Conservation (phyloP, 1,140 invertebrate genomes). For the Carcinoscorpius rotundicauda region DNA sequence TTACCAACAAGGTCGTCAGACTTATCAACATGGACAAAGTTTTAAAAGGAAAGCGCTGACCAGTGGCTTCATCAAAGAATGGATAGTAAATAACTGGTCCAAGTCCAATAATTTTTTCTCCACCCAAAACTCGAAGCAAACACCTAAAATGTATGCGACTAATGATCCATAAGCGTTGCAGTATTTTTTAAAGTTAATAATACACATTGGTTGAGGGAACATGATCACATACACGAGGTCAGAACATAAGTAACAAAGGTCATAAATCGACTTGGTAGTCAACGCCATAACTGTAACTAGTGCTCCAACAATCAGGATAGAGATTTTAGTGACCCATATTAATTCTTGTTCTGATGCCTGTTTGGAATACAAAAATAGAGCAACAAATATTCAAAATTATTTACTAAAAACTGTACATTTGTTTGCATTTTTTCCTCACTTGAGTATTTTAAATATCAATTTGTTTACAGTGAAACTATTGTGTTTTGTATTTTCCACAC, state of each 20-base stretch:
- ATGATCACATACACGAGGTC: slow-evolving; percentile 96
- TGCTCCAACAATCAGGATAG: slow-evolving; percentile 84
- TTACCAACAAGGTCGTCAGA: slow-evolving; percentile 55
- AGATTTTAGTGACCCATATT: slow-evolving; percentile 91
- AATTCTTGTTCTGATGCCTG: slow-evolving; percentile 91
- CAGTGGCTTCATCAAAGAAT: slow-evolving; percentile 53
- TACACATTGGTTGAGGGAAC: slow-evolving; percentile 94
- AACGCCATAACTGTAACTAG: slow-evolving; percentile 90
- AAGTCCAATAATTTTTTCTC: slow-evolving; percentile 71
- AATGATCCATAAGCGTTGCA: slow-evolving; percentile 96
- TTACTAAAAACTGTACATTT: too few relatives aligned
- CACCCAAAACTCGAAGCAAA: slow-evolving; percentile 70
- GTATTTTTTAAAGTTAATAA: slow-evolving; percentile 84
- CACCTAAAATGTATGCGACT: slow-evolving; percentile 80
- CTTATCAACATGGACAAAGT: slow-evolving; percentile 72
- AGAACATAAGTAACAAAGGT: slow-evolving; percentile 92
- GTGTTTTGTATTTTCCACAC: too few relatives aligned
- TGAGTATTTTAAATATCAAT: too few relatives aligned
- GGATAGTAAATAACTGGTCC: slow-evolving; percentile 76
- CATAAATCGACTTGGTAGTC: slow-evolving; percentile 92
- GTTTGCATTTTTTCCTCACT: too few relatives aligned
- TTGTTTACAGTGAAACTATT: too few relatives aligned
- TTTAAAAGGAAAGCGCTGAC: slow-evolving; percentile 71
- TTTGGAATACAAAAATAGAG: too few relatives aligned
- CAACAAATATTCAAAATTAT: too few relatives aligned